Conservation (phyloP, 2,797 vertebrate species). For the Crocodylus rhombifer region DNA sequence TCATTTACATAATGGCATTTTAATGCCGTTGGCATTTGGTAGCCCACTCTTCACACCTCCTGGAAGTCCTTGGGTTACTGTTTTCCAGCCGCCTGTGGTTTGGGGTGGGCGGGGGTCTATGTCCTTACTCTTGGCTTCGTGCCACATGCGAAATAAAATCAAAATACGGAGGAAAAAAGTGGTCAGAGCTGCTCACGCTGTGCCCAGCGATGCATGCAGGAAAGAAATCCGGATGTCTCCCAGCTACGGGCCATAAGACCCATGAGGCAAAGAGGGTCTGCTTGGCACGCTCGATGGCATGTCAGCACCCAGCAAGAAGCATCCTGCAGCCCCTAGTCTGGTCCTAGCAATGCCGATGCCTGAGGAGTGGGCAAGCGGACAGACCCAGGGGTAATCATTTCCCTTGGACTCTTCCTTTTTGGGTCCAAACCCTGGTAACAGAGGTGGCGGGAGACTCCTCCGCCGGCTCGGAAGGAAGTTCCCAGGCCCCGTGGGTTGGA, state of each 20-base stretch:
- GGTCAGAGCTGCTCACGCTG: background rate
- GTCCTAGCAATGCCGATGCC: too few relatives aligned
- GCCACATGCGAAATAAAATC: background rate
- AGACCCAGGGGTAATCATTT: too few relatives aligned
- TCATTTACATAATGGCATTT: background rate
- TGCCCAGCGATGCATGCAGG: background rate
- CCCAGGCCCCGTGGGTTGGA: background rate
- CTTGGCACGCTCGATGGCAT: background rate
- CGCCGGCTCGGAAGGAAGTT: background rate
- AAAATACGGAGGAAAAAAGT: background rate
- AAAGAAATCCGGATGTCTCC: background rate
- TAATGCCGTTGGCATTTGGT: background rate
- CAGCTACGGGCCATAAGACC: background rate
- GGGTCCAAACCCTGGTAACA: background rate
- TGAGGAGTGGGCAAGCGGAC: too few relatives aligned
- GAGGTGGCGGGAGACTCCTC: background rate
- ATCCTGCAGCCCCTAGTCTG: background rate
- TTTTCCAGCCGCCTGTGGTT: background rate
- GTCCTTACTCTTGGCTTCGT: background rate
- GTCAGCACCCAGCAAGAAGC: background rate
- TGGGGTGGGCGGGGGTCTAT: background rate
- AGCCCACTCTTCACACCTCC: background rate
- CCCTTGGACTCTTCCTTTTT: background rate
- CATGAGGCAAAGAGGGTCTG: background rate
- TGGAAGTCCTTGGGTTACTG: background rate